Percentiles rank a stretch among this genome's conserved stretches.
Evolutionary conservation across 1,140 invertebrate species (phyloP).

Genomic region (Geopemphigus sp.): DNA sequence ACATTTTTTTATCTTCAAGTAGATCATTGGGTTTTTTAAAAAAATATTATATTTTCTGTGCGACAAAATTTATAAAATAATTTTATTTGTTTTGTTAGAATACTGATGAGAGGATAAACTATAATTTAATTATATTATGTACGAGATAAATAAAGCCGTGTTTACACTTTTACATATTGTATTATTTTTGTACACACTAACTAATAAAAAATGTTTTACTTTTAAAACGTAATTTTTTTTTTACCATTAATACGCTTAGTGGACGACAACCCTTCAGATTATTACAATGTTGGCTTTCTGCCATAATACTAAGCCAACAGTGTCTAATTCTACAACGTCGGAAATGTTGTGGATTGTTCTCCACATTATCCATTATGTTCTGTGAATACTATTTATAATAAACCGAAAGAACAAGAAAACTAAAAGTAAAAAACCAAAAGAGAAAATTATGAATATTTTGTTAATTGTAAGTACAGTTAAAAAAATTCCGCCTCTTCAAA

Average conservation of each 20-base stretch:
- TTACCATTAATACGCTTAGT: not conserved
- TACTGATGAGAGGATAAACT: not conserved
- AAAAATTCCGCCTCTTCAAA: not conserved
- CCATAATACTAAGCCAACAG: constrained; percentile 4
- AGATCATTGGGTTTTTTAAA: not conserved
- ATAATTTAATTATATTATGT: not conserved
- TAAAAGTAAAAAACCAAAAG: not conserved
- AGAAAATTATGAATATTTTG: not conserved
- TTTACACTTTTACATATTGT: not conserved
- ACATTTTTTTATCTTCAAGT: too few species aligned
- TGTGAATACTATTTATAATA: not conserved
- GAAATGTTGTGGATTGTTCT: constrained; percentile 14
- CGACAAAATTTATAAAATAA: not conserved
- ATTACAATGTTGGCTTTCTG: constrained; percentile 1
- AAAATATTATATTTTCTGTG: not conserved
- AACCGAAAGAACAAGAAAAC: not conserved
- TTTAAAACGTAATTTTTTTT: not conserved
- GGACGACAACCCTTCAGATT: constrained; percentile 4
- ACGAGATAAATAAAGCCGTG: not conserved
- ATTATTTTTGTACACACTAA: not conserved
- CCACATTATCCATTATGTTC: not conserved
- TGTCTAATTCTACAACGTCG: not conserved
- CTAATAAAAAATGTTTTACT: not conserved
- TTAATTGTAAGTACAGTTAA: not conserved
- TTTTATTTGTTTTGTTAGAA: not conserved